Evolutionary conservation across 2,113 vertebrate species (phyloP), one percentile per base, ranked within the genome.

Genomic region (Corapipo altera): DNA sequence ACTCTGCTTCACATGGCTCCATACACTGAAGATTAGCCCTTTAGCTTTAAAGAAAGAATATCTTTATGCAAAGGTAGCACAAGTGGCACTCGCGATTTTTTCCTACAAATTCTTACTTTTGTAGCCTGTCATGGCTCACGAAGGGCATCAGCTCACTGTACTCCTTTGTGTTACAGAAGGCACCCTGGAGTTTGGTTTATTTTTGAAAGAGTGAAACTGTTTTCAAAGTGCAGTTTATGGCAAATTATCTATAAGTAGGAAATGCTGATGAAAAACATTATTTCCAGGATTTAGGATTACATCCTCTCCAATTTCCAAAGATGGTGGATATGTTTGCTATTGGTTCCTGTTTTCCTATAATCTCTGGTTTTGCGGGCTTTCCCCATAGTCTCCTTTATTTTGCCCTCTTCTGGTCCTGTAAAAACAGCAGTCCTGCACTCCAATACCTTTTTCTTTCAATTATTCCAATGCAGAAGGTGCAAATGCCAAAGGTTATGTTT

Each of bases 401-500:
- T 83, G 14, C 43, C 58, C 74, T 95, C 44, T 57, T 83, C 76
- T 70, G 32, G 23, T 84, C 71, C 82, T 71, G n/a, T 41, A 69
- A 69, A 82, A 35, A 5, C 17, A 91, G 51, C 15, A 82, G 44
- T 89, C 19, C 49, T 4, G 5, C 80, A n/a, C 44, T 94, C 41
- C 49, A 67, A 16, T 8, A 58, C 69, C 23, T 59, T 83, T 94
- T 76, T 51, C 89, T 78, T 65, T 81, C 90, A 91, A 87, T 81
- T 80, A 89, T 85, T 93, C 90, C 71, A 82, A 26, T 28, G 33
- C 28, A 73, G 52, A 88, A 95, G 86, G 69, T 94, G 65, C 44
- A 89, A 93, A 95, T 49, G 64, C 64, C 46, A 93, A 44, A 33
- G 51, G 54, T 33, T 93, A 49, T 83, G 43, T 93, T 95, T 96